A percentile compares a stretch with the other conserved stretches of the same genome.
These are phyloP conservation scores for Therioaphis trifolii DNA, from an alignment of 2,888 invertebrate genomes.

Conservation along the genomic window DNA sequence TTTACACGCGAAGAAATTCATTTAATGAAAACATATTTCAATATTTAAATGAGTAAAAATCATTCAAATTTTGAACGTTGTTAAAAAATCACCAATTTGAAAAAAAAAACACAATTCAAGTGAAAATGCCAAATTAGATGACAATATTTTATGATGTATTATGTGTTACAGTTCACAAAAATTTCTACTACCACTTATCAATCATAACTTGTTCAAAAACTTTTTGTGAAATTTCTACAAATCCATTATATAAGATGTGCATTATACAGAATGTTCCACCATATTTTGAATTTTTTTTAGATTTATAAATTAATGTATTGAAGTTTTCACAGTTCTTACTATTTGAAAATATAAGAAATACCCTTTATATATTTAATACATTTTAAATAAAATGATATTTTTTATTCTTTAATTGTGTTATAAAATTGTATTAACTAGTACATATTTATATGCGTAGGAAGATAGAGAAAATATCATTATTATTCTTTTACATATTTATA, in stretches of 20 bases:
- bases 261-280: background rate
- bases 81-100: no score
- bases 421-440: no score
- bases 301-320: constrained; percentile 8
- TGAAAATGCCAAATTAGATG: background rate
- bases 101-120: background rate
- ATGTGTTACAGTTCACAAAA: background rate
- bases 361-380: no score
- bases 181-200: background rate
- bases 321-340: background rate
- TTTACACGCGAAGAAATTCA: no score
- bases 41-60: background rate
- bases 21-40: no score
- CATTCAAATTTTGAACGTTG: background rate
- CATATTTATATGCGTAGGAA: no score
- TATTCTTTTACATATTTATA: no score
- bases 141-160: background rate
- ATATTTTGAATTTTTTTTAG: background rate
- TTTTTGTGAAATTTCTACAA: background rate
- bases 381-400: no score
- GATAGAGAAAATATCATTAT: no score
- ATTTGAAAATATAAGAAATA: background rate
- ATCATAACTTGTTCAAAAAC: constrained; percentile 1
- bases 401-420: no score
- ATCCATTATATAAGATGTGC: background rate